Base-by-base conservation (phyloP, 2,113 vertebrate genomes). In the Brachionichthys hirsutus region DNA sequence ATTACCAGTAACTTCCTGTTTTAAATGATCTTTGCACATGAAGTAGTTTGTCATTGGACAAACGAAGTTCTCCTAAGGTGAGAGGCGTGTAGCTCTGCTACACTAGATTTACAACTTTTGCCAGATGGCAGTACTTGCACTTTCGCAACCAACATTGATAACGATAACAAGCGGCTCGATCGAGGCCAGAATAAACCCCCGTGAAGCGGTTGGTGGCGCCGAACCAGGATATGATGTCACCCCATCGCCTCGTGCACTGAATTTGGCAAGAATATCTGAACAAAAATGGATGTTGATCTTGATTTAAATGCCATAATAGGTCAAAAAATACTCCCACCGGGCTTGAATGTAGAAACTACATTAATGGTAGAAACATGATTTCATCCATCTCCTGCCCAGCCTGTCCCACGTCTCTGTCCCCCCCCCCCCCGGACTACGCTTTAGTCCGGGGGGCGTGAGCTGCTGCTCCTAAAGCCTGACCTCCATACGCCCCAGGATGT, bases 221-320 rank as follows among this genome's bases (percentile, higher is more conserved):
- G 38, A 66, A 69, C 55, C 63, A 73, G 68, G 14, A 10, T 62
- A 45, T 81, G 78, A 83, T 72, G 69, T 89, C 64, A 83, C 57
- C 52, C 57, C 36, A 51, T 44, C 55, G 70, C n/a, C 45, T 63
- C 57, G 55, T 57, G 18, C 42, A 35, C 45, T 48, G 56, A 55
- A 62, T 69, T 70, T 70, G 59, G 63, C 62, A 60, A 72, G 79
- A 43, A 74, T 36, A 20, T 12, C 18, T 46, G 1, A n/a, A 12
- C 6, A 54, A 45, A 58, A 72, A 55, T 54, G 53, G 46, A 54
- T 77, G 57, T 69, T n/a, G 41, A 18, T 50, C 1, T 35, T 38
- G 15, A 55, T 62, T 38, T 48, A 48, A 41, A 58, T 49, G 53
- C 12, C 13, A 15, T 30, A 18, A 52, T 15, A 38, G 19, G 24